Percentiles rank a stretch among this genome's conserved stretches.
phyloP scores from a whole-genome alignment of 2,888 invertebrate genomes.

The Spodoptera exigua region DNA sequence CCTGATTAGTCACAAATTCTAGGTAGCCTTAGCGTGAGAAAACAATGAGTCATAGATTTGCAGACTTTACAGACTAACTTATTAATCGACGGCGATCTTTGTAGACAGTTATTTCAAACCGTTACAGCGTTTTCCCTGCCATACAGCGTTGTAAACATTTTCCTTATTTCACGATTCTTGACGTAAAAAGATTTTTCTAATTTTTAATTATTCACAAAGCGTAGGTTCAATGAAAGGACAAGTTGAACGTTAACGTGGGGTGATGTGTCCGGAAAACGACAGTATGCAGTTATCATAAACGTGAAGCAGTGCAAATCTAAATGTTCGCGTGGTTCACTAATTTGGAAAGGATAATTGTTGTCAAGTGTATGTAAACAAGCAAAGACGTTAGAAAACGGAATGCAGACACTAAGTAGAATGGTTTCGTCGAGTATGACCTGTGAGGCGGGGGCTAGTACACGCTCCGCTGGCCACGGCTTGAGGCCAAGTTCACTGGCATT shows the following conservation, averaged over 20 bases:
- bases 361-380: constrained; percentile 63
- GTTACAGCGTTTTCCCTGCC: constrained; percentile 41
- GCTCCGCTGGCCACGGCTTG: constrained; percentile 78
- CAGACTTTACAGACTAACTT: constrained; percentile 52
- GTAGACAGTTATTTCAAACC: constrained; percentile 53
- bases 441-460: constrained; percentile 76
- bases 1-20: constrained; percentile 78
- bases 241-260: constrained; percentile 9
- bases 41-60: constrained; percentile 77
- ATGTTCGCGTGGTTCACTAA: background rate
- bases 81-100: constrained; percentile 54
- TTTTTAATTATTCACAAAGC: constrained; percentile 56
- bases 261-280: background rate
- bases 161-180: constrained; percentile 34
- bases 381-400: constrained; percentile 63
- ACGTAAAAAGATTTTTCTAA: constrained; percentile 49
- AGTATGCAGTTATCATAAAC: constrained; percentile 5
- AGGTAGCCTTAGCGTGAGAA: constrained; percentile 70
- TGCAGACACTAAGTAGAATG: constrained; percentile 66
- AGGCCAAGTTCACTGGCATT: constrained; percentile 89
- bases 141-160: constrained; percentile 50
- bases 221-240: constrained; percentile 22
- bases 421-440: constrained; percentile 85
- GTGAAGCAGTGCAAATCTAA: constrained; percentile 27
- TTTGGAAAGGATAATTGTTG: constrained; percentile 45